These are phyloP conservation scores for Iselma pallidipennis DNA, from an alignment of 2,888 invertebrate species.

Conservation along the genomic window DNA sequence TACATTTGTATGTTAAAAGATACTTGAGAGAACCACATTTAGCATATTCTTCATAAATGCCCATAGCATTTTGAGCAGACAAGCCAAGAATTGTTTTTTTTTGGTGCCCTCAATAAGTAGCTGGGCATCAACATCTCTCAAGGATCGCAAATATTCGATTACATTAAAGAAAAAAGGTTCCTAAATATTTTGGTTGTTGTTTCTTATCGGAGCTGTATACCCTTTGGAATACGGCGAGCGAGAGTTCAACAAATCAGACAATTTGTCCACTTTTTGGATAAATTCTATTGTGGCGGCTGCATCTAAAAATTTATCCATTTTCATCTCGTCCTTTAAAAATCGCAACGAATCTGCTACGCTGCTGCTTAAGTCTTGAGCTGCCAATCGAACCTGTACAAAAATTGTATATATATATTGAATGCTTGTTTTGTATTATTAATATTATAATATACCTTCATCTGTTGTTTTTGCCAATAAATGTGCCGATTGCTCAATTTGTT, in stretches of 20 bases:
- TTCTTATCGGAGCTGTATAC: constrained; percentile 7
- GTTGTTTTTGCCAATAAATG: constrained; percentile 18
- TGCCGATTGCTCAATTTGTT: constrained; percentile 16
- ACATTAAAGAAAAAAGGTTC: neutral
- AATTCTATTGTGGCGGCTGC: constrained; percentile 20
- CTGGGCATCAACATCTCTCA: too few species aligned
- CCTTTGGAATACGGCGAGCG: too few species aligned
- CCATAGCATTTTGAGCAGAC: constrained; percentile 1
- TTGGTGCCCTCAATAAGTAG: neutral
- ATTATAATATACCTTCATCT: constrained; percentile 14
- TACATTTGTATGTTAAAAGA: constrained; percentile 28
- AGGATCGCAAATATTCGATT: neutral
- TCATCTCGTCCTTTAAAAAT: constrained; percentile 3
- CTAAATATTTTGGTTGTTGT: neutral
- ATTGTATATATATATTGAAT: too few species aligned
- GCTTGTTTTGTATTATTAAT: too few species aligned
- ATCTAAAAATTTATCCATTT: constrained; percentile 5
- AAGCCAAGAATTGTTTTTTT: constrained; percentile 16
- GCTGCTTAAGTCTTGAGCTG: constrained; percentile 23
- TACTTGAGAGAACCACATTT: constrained; percentile 2
- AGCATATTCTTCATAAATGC: constrained; percentile 2
- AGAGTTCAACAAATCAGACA: constrained; percentile 38
- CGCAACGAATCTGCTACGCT: constrained; percentile 22
- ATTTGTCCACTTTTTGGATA: constrained; percentile 30
- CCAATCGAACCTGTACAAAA: constrained; percentile 14